These are phyloP conservation scores for Drosophila erecta DNA, from an alignment of 1,140 invertebrate species.

Conservation along the genomic window DNA sequence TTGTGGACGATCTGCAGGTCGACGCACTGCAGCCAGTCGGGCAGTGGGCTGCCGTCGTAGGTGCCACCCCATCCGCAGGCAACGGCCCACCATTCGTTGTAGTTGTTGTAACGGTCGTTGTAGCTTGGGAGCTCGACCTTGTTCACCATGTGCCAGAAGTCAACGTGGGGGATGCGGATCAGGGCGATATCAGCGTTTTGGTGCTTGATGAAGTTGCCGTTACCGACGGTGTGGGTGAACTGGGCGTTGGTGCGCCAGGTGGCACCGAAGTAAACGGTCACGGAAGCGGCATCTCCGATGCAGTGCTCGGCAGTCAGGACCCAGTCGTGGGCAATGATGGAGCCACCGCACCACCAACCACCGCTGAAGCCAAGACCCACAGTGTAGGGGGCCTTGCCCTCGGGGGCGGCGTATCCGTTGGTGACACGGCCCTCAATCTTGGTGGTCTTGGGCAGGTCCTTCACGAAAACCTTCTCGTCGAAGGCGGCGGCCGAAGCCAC, in stretches of 20 bases:
- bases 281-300: constrained; percentile 22
- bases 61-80: constrained; percentile 64
- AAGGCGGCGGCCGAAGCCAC: constrained; percentile 34
- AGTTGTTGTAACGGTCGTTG: constrained; percentile 54
- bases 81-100: constrained; percentile 46
- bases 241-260: constrained; percentile 56
- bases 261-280: constrained; percentile 62
- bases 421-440: constrained; percentile 72
- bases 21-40: constrained; percentile 53
- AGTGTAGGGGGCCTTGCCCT: constrained; percentile 85
- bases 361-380: constrained; percentile 81
- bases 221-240: constrained; percentile 43
- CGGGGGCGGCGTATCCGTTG: constrained; percentile 60
- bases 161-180: constrained; percentile 46
- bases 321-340: constrained; percentile 85
- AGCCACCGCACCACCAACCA: constrained; percentile 83
- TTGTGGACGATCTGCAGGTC: constrained; percentile 58
- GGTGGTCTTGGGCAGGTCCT: constrained; percentile 32
- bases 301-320: constrained; percentile 87
- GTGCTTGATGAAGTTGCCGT: constrained; percentile 48
- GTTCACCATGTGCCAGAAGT: constrained; percentile 59
- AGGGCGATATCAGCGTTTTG: constrained; percentile 40
- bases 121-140: constrained; percentile 57
- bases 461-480: constrained; percentile 40
- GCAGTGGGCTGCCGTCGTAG: constrained; percentile 46